Base-by-base conservation (phyloP, 2,113 vertebrate genomes). In the Beaufortia kweichowensis region DNA sequence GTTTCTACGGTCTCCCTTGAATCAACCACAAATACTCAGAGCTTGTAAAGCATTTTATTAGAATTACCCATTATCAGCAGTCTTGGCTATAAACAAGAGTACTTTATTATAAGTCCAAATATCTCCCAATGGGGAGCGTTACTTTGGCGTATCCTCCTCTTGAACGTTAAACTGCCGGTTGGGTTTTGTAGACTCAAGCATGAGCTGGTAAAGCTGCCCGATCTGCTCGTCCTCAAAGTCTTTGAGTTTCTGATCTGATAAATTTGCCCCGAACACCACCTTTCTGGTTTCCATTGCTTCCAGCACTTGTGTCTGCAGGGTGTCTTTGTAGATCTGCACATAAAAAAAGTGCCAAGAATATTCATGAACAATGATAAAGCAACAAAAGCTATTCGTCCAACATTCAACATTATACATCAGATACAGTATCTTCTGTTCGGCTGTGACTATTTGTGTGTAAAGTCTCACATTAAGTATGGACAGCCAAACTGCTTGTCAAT, bases 151-250 rank as follows among this genome's bases (percentile, higher is more conserved):
- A 0, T 26, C 39, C 23, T 94, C 91, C 64, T 93, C 92, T 53
- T 90, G 90, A 85, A 94, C 76, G 41, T 89, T 74, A 75, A 92
- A 92, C 84, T 95, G 93, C 75, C 79, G 85, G 76, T 84, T 93
- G 79, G 93, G 89, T 86, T 96, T 98, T 75, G 92, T 95, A 69
- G 95, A 85, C 63, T 97, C 95, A 0, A 91, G 88, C 96, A 98
- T 96, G 70, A 98, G 91, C 81, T 97, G 93, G 41, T 94, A 93
- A 79, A 98, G 88, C 75, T 97, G 95, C 59, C 94, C 93, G 2
- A 98, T 90, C 78, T 98, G 96, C 17, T 96, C 94, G 2, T 92
- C 91, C 77, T 92, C 92, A 71, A 98, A 94, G 61, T 91, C 85
- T 67, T 87, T 63, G 55, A 98, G 92, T 3, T 91, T 92, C 29